phyloP scores from a whole-genome alignment of 2,797 vertebrate genomes.

The Pantherophis alleghaniensis region DNA sequence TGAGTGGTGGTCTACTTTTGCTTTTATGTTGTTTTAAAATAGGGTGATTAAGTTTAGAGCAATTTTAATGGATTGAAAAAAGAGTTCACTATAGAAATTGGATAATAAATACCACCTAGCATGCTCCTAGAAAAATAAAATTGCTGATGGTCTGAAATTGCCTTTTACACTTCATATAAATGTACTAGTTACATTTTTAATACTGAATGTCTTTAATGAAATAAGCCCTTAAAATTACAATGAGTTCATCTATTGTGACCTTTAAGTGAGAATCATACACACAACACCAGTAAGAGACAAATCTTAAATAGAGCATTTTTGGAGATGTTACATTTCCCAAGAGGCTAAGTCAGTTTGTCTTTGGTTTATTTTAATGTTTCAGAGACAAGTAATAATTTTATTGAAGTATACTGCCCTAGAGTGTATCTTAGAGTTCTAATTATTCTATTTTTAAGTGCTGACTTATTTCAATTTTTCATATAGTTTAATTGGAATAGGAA shows the following conservation, averaged over 20 bases:
- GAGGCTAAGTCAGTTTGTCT: conserved; percentile 54
- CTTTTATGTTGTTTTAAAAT: conserved; percentile 45
- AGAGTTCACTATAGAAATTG: conserved; percentile 15
- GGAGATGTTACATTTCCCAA: conserved; percentile 61
- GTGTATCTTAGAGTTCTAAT: conserved; percentile 59
- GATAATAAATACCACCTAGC: conserved; percentile 25
- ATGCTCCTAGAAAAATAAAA: conserved; percentile 24
- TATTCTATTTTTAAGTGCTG: conserved; percentile 59
- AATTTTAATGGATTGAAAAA: conserved; percentile 30
- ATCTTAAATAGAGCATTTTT: conserved; percentile 57
- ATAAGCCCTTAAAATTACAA: conserved; percentile 10
- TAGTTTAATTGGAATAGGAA: conserved; percentile 39
- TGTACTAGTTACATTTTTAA: conserved; percentile 24
- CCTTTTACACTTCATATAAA: conserved; percentile 19
- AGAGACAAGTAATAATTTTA: conserved; percentile 56
- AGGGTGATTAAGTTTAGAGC: conserved; percentile 44
- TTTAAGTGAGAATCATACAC: conserved; percentile 45
- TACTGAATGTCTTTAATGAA: conserved; percentile 31
- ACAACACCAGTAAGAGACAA: conserved; percentile 47
- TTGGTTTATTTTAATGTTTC: conserved; percentile 56
- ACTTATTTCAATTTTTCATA: conserved; percentile 53
- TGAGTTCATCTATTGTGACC: conserved; percentile 16
- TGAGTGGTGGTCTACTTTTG: conserved; percentile 36
- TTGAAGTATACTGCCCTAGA: conserved; percentile 54
- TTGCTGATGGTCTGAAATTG: conserved; percentile 39